Conservation (phyloP, 2,797 vertebrate species). For the Danio choprae region DNA sequence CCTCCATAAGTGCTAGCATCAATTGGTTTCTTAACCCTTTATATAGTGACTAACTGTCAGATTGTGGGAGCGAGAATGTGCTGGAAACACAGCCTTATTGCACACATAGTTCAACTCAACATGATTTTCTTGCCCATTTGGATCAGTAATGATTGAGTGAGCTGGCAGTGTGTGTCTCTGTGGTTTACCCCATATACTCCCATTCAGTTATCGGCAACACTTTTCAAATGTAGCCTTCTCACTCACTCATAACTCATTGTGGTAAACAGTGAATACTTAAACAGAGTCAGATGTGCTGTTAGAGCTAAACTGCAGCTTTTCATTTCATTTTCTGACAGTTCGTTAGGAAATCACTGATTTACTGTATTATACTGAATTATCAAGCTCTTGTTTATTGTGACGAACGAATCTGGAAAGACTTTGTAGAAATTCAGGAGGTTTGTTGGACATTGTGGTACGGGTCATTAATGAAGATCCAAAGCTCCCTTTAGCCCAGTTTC, state of each 20-base stretch:
- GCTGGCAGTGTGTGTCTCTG: background rate
- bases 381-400: background rate
- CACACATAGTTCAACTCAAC: background rate
- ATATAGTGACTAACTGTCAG: too few relatives aligned
- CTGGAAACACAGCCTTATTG: too few relatives aligned
- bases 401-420: background rate
- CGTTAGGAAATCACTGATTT: background rate
- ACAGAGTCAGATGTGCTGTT: constrained; percentile 26
- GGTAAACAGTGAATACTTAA: constrained; percentile 22
- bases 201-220: background rate
- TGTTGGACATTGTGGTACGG: constrained; percentile 2
- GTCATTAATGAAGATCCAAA: constrained; percentile 31
- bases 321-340: background rate
- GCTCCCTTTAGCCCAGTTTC: constrained; percentile 36
- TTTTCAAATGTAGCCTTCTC: background rate
- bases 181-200: constrained; percentile 5
- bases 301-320: background rate
- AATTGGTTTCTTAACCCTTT: too few relatives aligned
- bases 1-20: too few relatives aligned
- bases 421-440: background rate
- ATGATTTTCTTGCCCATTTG: background rate
- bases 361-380: background rate
- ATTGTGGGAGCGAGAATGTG: too few relatives aligned
- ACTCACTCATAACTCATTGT: background rate
- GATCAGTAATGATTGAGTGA: background rate